phyloP scores from a whole-genome alignment of 2,888 invertebrate genomes.

The Isotomurus palustris region DNA sequence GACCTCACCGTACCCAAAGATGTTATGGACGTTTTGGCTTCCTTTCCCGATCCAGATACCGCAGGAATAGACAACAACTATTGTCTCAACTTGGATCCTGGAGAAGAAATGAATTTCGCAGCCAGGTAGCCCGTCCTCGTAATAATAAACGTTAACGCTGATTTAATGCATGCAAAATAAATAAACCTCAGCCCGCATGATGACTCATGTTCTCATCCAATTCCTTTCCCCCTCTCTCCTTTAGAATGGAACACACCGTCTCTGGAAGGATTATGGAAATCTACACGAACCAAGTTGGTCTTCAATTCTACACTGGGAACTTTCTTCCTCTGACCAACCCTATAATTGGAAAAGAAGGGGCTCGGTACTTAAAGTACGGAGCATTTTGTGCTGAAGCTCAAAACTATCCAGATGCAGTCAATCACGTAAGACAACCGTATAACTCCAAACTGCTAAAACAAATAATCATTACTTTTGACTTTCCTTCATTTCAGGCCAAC shows the following conservation, averaged over 20 bases:
- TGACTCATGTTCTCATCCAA: too few relatives aligned
- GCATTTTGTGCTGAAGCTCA: slow-evolving; percentile 87
- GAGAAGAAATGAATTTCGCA: slow-evolving; percentile 57
- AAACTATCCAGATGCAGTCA: slow-evolving; percentile 84
- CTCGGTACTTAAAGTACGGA: slow-evolving; percentile 67
- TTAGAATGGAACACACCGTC: slow-evolving; percentile 61
- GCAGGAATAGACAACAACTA: slow-evolving; percentile 77
- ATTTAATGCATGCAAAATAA: too few relatives aligned
- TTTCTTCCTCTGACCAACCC: slow-evolving; percentile 57
- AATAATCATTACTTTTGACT: slow-evolving; percentile 19
- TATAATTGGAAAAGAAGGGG: slow-evolving; percentile 65
- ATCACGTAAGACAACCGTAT: slow-evolving; percentile 48
- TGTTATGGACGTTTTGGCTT: slow-evolving; percentile 62
- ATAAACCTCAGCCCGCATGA: too few relatives aligned
- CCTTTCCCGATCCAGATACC: slow-evolving; percentile 58
- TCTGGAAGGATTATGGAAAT: slow-evolving; percentile 73
- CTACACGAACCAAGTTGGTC: slow-evolving; percentile 79
- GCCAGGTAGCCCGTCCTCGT: slow-evolving; percentile 61
- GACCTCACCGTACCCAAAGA: slow-evolving; percentile 64
- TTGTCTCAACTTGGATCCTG: slow-evolving; percentile 62
- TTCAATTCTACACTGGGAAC: slow-evolving; percentile 85
- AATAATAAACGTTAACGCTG: too few relatives aligned
- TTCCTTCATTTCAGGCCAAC: slow-evolving; percentile 58
- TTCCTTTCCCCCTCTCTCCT: too few relatives aligned
- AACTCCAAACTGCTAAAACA: background rate